Conservation (phyloP, 2,113 vertebrate genomes). For the Labrus mixtus region DNA sequence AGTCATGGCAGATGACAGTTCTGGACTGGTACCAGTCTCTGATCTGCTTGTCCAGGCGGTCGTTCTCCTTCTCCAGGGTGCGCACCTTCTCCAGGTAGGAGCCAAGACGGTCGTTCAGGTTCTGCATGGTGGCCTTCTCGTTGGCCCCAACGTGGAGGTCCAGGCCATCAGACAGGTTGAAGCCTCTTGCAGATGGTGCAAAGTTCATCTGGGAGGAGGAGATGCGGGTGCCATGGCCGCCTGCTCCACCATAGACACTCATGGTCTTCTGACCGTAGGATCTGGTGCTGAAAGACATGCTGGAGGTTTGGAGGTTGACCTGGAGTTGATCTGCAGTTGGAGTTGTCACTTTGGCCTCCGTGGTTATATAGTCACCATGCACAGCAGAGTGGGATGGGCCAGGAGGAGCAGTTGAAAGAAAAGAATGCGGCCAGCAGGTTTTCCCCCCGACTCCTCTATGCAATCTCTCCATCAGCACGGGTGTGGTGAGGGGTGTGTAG, state of each 20-base stretch:
- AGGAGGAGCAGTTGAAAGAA: slow-evolving; percentile 5
- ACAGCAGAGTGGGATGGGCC: slow-evolving; percentile 58
- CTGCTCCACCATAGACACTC: slow-evolving; percentile 79
- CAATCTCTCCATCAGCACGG: slow-evolving; percentile 53
- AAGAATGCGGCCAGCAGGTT: slow-evolving; percentile 56
- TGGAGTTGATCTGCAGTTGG: slow-evolving; percentile 66
- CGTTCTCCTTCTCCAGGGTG: slow-evolving; percentile 76
- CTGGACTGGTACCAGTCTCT: slow-evolving; percentile 69
- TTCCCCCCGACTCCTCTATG: slow-evolving; percentile 16
- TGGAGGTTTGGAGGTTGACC: slow-evolving; percentile 49
- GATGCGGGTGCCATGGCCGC: slow-evolving; percentile 70
- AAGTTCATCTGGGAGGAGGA: slow-evolving; percentile 48
- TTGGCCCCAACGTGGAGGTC: slow-evolving; percentile 70
- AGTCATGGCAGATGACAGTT: slow-evolving; percentile 60
- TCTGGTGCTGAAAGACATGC: slow-evolving; percentile 67
- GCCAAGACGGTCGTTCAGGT: slow-evolving; percentile 81
- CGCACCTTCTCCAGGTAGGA: slow-evolving; percentile 81
- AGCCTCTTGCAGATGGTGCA: not conserved
- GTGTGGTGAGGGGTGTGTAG: slow-evolving; percentile 35
- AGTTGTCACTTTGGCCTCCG: slow-evolving; percentile 29
- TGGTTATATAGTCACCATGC: slow-evolving; percentile 63
- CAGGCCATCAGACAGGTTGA: slow-evolving; percentile 62
- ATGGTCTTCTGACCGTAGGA: slow-evolving; percentile 53
- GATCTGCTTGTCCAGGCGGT: slow-evolving; percentile 77
- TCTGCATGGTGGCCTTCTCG: slow-evolving; percentile 83